A percentile compares a stretch with the other conserved stretches of the same genome.
phyloP scores from a whole-genome alignment of 2,113 vertebrate genomes.

The Ivindomyrus marchei region DNA sequence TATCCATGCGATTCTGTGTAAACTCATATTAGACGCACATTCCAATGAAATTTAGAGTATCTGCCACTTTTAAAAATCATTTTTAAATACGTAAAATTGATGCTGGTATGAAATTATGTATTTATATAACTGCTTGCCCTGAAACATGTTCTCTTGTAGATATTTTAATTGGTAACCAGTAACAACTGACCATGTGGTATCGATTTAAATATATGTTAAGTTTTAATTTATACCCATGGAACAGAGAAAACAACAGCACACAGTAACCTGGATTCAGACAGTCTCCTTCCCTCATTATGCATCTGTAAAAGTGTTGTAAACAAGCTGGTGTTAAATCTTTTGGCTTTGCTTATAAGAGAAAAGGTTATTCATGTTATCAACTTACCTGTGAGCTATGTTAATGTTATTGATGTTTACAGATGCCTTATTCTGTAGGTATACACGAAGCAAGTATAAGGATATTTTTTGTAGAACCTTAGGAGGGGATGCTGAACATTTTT shows the following conservation, averaged over 20 bases:
- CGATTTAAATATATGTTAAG: not conserved
- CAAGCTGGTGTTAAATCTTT: not conserved
- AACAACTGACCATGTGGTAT: not conserved
- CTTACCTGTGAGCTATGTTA: not conserved
- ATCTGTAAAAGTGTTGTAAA: not conserved
- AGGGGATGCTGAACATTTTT: not conserved
- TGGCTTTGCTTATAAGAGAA: not conserved
- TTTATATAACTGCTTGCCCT: not conserved
- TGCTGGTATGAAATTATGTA: not conserved
- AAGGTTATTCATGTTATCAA: not conserved
- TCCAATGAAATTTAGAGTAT: not conserved
- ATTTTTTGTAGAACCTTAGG: not conserved
- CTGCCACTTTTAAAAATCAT: not conserved
- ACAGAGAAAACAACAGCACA: not conserved
- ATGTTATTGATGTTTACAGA: not conserved
- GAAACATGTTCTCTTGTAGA: not conserved
- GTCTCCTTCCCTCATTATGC: not conserved
- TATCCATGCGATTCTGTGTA: not conserved
- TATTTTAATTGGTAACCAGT: not conserved
- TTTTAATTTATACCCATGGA: not conserved
- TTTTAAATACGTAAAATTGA: not conserved
- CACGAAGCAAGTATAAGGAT: not conserved
- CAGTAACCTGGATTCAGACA: not conserved
- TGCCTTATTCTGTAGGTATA: not conserved
- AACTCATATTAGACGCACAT: not conserved